A percentile compares a stretch with the other conserved stretches of the same genome.
phyloP scores from a whole-genome alignment of 2,888 invertebrate species.

The Caenorhabditis sp. region DNA sequence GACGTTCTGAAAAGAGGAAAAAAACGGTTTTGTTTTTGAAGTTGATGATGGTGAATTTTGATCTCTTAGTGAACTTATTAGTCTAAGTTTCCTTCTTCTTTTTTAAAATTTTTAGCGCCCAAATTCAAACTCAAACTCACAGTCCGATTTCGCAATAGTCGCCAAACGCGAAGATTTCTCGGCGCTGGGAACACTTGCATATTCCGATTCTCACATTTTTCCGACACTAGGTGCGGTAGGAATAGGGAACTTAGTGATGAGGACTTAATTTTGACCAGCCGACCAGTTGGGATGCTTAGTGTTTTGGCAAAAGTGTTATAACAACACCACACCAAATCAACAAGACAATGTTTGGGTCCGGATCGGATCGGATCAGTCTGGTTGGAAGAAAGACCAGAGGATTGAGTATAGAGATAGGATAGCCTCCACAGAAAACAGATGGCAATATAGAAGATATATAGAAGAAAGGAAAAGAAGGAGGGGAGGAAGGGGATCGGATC shows the following conservation, averaged over 20 bases:
- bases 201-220: conserved; percentile 60
- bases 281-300: no score
- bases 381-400: no score
- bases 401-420: no score
- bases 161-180: conserved; percentile 66
- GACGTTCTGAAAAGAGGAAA: conserved; percentile 64
- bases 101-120: no score
- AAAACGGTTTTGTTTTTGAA: conserved; percentile 4
- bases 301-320: no score
- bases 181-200: conserved; percentile 61
- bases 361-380: conserved; percentile 13
- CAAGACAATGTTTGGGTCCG: conserved; percentile 17
- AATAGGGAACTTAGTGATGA: conserved; percentile 41
- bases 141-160: conserved; percentile 62
- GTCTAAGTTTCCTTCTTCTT: no score
- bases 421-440: conserved; percentile 59
- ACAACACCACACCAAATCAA: no score
- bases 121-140: conserved; percentile 62
- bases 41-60: not conserved
- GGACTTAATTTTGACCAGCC: conserved; percentile 58
- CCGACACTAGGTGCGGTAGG: conserved; percentile 36
- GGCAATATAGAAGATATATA: conserved; percentile 58
- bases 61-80: not conserved
- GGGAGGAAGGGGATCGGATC: conserved; percentile 53
- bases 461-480: conserved; percentile 40